These are phyloP conservation scores for Dufourea novaeangliae DNA, from an alignment of 1,140 invertebrate species.

Conservation along the genomic window DNA sequence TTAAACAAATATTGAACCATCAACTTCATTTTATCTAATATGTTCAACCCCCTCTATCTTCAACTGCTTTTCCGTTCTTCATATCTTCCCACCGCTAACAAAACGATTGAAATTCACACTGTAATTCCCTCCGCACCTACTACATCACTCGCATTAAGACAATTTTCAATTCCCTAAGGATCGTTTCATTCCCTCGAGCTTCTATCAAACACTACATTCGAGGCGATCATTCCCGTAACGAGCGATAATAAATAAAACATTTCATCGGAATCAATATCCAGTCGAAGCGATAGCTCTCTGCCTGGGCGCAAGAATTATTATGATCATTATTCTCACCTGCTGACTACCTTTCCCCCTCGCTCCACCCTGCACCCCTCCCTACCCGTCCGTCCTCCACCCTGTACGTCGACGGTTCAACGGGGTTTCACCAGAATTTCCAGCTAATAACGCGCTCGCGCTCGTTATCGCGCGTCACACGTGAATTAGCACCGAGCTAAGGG, in stretches of 20 bases:
- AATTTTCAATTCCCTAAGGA: not conserved
- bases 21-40: no score
- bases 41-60: not conserved
- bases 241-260: not conserved
- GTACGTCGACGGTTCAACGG: conserved; percentile 5
- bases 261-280: not conserved
- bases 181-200: not conserved
- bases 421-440: conserved; percentile 47
- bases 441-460: conserved; percentile 50
- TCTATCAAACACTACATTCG: not conserved
- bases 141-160: not conserved
- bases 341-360: not conserved
- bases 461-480: conserved; percentile 50
- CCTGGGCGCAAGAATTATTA: not conserved
- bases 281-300: not conserved
- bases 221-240: not conserved
- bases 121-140: not conserved
- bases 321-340: conserved; percentile 24
- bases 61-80: no score
- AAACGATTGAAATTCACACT: no score
- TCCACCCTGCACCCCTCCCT: no score
- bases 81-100: no score
- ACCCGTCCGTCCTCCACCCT: no score
- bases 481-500: conserved; percentile 44
- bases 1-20: no score